phyloP scores from a whole-genome alignment of 2,797 vertebrate species.

The Phalanger gymnotis region DNA sequence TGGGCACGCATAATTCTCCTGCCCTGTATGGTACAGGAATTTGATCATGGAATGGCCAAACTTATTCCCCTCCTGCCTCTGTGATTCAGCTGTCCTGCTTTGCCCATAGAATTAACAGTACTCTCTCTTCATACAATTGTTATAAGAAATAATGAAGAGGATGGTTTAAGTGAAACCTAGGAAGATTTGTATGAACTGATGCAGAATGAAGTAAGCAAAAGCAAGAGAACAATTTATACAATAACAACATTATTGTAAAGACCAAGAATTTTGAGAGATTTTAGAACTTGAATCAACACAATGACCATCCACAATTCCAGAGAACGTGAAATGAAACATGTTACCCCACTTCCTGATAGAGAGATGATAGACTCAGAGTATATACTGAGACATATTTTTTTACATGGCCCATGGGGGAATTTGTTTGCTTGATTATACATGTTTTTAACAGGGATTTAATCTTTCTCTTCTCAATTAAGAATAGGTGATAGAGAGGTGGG shows the following conservation, averaged over 20 bases:
- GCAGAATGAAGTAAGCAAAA: neutral
- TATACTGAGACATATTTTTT: neutral
- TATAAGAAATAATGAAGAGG: neutral
- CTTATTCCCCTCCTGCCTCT: neutral
- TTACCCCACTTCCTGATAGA: neutral
- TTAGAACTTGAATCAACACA: neutral
- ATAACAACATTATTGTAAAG: neutral
- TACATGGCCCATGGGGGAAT: neutral
- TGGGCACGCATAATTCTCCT: neutral
- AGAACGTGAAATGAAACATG: neutral
- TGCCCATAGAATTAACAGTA: neutral
- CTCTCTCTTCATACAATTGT: neutral
- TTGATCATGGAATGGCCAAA: neutral
- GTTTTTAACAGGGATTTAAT: neutral
- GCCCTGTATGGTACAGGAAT: neutral
- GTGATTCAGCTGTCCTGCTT: neutral
- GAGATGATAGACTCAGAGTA: neutral
- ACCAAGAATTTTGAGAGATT: neutral
- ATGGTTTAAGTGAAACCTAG: neutral
- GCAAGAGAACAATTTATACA: neutral
- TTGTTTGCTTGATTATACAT: neutral
- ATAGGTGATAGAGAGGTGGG: neutral
- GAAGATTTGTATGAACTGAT: neutral
- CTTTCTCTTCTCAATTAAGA: neutral
- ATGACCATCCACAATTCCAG: neutral